A percentile compares a stretch with the other conserved stretches of the same genome.
Evolutionary conservation across 2,888 invertebrate genomes (phyloP).

Genomic region (Perizoma affinitatum): DNA sequence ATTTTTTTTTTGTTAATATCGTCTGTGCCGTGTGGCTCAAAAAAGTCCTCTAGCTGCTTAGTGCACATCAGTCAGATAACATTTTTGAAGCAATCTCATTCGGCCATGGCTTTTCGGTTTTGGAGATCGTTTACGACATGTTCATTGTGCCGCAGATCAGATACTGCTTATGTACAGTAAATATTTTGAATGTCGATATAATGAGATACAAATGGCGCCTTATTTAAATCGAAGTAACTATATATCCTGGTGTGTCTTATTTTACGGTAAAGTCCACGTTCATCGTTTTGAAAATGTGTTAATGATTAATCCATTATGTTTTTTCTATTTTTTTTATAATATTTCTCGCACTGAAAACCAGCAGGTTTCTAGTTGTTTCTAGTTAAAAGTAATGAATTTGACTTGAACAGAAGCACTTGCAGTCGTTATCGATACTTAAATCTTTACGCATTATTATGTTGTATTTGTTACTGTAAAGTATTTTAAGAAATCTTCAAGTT

Average conservation of each 20-base stretch:
- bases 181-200: constrained; percentile 28
- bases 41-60: too few species aligned
- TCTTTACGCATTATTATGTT: constrained; percentile 17
- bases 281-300: too few species aligned
- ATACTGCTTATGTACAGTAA: constrained; percentile 29
- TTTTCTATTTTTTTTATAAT: too few species aligned
- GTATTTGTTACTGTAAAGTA: constrained; percentile 14
- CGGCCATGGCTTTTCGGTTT: constrained; percentile 72
- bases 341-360: too few species aligned
- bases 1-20: too few species aligned
- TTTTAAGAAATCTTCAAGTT: background rate
- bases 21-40: too few species aligned
- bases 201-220: background rate
- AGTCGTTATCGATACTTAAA: constrained; percentile 10
- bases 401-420: background rate
- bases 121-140: constrained; percentile 62
- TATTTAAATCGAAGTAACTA: background rate
- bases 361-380: too few species aligned
- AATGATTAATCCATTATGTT: too few species aligned
- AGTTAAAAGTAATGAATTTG: too few species aligned
- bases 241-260: too few species aligned
- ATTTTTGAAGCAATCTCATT: constrained; percentile 69
- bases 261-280: too few species aligned
- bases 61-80: constrained; percentile 13
- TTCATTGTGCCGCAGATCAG: constrained; percentile 56